phyloP scores from a whole-genome alignment of 2,113 vertebrate species.

The Hippolais icterina region DNA sequence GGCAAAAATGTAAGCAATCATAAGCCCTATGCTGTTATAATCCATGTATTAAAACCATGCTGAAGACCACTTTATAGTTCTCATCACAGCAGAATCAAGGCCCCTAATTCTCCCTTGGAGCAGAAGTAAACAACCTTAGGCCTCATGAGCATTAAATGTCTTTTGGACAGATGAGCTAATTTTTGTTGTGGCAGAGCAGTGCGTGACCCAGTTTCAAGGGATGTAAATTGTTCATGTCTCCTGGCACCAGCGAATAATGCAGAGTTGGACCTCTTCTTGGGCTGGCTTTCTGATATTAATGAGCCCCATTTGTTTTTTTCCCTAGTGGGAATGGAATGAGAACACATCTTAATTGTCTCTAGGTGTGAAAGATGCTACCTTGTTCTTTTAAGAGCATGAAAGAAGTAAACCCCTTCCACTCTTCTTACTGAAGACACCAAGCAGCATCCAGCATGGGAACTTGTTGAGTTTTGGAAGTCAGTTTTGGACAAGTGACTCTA shows the following conservation, averaged over 20 bases:
- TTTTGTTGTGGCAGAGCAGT: slow-evolving; percentile 31
- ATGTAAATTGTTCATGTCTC: slow-evolving; percentile 21
- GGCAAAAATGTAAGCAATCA: slow-evolving; percentile 18
- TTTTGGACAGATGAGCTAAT: slow-evolving; percentile 44
- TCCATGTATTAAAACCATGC: background rate
- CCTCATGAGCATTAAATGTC: slow-evolving; percentile 8
- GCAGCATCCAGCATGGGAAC: background rate
- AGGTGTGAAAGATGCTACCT: background rate
- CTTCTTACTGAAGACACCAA: background rate
- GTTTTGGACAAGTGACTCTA: background rate
- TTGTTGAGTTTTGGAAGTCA: background rate
- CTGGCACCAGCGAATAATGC: background rate
- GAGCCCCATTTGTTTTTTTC: background rate
- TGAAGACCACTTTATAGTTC: slow-evolving; percentile 22
- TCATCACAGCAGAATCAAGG: background rate
- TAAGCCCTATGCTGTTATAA: background rate
- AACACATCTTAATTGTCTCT: background rate
- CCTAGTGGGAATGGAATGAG: background rate
- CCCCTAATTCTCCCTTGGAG: slow-evolving; percentile 6
- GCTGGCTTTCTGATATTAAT: slow-evolving; percentile 1
- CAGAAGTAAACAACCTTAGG: slow-evolving; percentile 36
- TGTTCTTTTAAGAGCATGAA: background rate
- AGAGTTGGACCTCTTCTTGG: background rate
- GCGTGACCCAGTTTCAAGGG: slow-evolving; percentile 1
- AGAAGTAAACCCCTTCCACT: background rate